A percentile compares a stretch with the other conserved stretches of the same genome.
phyloP scores from a whole-genome alignment of 2,113 vertebrate species.

The Cyanoramphus novaezelandiae region DNA sequence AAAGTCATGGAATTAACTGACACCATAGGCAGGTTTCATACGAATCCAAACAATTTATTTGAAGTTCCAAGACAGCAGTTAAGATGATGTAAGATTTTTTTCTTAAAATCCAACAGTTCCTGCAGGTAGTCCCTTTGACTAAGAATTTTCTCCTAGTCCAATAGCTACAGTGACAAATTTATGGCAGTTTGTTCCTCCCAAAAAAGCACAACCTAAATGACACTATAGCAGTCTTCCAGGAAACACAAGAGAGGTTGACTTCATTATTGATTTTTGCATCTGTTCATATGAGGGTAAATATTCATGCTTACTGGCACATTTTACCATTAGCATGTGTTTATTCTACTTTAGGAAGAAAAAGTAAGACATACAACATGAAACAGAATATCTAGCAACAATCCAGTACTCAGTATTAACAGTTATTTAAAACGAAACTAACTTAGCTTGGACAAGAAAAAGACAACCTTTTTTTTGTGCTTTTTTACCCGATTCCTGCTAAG shows the following conservation, averaged over 20 bases:
- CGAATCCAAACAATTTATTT: neutral
- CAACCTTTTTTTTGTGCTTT: rapidly evolving
- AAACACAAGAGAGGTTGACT: neutral
- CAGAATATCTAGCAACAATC: neutral
- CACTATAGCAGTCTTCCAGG: neutral
- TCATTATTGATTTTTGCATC: neutral
- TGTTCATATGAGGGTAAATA: rapidly evolving
- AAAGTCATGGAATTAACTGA: rapidly evolving
- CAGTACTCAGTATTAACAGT: neutral
- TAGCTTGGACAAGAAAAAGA: neutral
- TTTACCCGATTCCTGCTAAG: neutral
- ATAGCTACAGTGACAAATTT: neutral
- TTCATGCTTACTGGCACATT: neutral
- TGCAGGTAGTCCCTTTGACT: neutral
- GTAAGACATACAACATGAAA: neutral
- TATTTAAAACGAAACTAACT: neutral
- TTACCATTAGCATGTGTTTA: neutral
- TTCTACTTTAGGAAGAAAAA: neutral
- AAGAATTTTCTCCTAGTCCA: neutral
- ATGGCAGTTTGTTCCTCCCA: neutral
- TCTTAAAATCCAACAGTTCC: neutral
- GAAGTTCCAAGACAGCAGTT: neutral
- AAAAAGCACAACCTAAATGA: neutral
- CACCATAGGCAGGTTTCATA: neutral
- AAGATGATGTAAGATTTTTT: neutral